A percentile compares a stretch with the other conserved stretches of the same genome.
These are phyloP conservation scores for Ciona savignyi DNA, from an alignment of 23 tunicate genomes.

Conservation along the genomic window DNA sequence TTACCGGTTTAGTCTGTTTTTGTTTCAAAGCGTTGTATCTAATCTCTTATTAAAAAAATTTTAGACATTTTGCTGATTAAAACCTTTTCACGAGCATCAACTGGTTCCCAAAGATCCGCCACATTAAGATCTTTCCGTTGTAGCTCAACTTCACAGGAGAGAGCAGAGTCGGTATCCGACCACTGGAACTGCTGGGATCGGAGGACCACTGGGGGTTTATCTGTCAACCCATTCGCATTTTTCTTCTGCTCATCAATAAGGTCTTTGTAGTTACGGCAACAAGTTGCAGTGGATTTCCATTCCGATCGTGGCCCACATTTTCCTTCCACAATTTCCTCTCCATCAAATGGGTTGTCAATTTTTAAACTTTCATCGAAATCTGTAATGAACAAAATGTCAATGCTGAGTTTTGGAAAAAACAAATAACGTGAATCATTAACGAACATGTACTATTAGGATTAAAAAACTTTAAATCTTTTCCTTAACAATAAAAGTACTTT, in stretches of 20 bases:
- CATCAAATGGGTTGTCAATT: background rate
- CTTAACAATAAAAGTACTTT: no score
- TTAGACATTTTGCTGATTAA: no score
- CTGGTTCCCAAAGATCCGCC: slow-evolving; percentile 28
- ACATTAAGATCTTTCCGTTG: slow-evolving; percentile 2
- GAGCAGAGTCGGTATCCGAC: slow-evolving; percentile 7
- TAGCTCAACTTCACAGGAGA: slow-evolving; percentile 18
- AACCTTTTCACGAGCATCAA: slow-evolving; percentile 25
- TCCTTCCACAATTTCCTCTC: background rate
- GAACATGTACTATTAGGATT: no score
- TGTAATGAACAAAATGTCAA: no score
- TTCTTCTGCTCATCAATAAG: slow-evolving; percentile 1
- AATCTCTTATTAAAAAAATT: no score
- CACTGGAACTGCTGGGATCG: slow-evolving; percentile 13
- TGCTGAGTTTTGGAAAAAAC: no score
- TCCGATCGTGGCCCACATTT: background rate
- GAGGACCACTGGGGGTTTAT: background rate
- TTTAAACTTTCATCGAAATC: background rate
- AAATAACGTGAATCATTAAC: no score
- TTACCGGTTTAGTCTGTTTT: no score
- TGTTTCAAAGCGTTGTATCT: no score
- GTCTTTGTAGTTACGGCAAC: slow-evolving; percentile 33
- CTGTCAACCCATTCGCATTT: background rate
- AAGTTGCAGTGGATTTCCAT: slow-evolving; percentile 1
- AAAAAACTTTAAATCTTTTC: no score